Evolutionary conservation across 2,888 invertebrate species (phyloP).

Genomic region (Diabrotica balteata): DNA sequence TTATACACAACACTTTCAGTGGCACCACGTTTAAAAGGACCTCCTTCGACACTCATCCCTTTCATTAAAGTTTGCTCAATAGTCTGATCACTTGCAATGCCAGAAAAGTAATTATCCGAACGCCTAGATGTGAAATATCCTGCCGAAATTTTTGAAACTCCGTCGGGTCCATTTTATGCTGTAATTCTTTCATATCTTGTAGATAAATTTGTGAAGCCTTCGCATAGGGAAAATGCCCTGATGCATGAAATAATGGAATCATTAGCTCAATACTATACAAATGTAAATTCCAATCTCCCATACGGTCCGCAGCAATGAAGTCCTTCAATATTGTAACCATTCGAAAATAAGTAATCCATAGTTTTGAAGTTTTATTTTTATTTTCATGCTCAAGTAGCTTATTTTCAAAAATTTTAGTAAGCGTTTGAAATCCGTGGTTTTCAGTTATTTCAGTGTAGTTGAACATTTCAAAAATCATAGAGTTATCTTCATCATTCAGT

Average conservation of each 20-base stretch:
- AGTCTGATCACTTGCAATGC: conserved; percentile 1
- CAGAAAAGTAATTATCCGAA: not conserved
- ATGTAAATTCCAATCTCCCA: not conserved
- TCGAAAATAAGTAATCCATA: not conserved
- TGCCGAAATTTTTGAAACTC: not conserved
- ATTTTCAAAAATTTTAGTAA: not conserved
- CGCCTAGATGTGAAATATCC: not conserved
- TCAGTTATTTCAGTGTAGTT: not conserved
- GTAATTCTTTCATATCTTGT: conserved; percentile 4
- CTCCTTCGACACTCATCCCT: not conserved
- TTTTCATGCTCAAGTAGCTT: not conserved
- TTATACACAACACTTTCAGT: not conserved
- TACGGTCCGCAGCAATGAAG: not conserved
- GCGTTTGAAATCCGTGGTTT: not conserved
- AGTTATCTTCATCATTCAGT: not conserved
- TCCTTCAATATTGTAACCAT: not conserved
- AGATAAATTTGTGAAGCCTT: not conserved
- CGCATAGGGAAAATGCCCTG: conserved; percentile 6
- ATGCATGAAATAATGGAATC: conserved; percentile 1
- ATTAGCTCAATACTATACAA: not conserved
- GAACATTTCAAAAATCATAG: not conserved
- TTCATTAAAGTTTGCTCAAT: not conserved
- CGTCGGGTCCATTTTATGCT: not conserved
- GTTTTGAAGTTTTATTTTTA: not conserved
- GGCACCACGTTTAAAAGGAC: not conserved